phyloP scores from a whole-genome alignment of 2,113 vertebrate species.

The Microtus pennsylvanicus region DNA sequence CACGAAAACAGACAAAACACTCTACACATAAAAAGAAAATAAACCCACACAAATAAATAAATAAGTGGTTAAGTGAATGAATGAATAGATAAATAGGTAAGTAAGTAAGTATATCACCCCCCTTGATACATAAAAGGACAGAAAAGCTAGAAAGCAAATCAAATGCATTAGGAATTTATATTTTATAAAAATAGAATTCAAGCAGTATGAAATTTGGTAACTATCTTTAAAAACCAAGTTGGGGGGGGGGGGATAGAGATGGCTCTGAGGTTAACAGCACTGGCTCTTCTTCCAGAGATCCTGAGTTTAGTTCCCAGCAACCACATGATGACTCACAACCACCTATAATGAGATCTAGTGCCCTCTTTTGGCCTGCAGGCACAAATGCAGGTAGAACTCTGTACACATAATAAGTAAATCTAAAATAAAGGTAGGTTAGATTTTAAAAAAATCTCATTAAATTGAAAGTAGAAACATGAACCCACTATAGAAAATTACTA shows the following conservation, averaged over 20 bases:
- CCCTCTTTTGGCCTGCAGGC: too few relatives aligned
- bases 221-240: neutral
- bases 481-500: neutral
- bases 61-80: too few relatives aligned
- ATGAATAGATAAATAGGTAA: too few relatives aligned
- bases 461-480: slow-evolving; percentile 12
- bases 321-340: too few relatives aligned
- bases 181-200: slow-evolving; percentile 36
- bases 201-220: neutral
- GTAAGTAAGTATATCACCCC: too few relatives aligned
- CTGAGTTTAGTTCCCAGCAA: too few relatives aligned
- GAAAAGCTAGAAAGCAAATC: slow-evolving; percentile 33
- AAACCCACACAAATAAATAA: neutral
- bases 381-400: too few relatives aligned
- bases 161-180: neutral
- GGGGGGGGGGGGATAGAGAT: neutral
- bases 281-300: too few relatives aligned
- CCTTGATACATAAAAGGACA: neutral
- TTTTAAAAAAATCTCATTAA: neutral
- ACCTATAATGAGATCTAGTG: too few relatives aligned
- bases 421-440: neutral
- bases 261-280: too few relatives aligned
- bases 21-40: neutral
- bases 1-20: neutral
- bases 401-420: too few relatives aligned